Evolutionary conservation across 2,113 vertebrate genomes (phyloP), one percentile per base, ranked within the genome.

Genomic region (Ornithorhynchus anatinus): DNA sequence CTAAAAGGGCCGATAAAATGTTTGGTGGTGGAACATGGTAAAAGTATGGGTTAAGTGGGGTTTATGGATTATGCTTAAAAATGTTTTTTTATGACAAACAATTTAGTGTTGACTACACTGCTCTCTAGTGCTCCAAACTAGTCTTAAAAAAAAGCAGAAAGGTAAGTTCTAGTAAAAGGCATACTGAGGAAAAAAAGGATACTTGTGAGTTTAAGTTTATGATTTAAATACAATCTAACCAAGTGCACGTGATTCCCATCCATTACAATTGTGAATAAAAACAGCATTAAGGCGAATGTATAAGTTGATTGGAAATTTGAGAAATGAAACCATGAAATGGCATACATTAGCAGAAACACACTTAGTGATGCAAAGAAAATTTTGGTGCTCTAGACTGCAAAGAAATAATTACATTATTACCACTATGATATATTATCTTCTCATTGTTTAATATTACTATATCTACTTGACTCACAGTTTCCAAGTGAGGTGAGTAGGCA

Each of bases 91-190:
- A 11, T 1, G 29, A 68, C 15, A 2, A 17, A 82, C 66, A 84
- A 86, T 62, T 79, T 68, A 84, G 75, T 84, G 80, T 82, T 88
- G 86, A 84, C 78, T 68, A 75, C 1, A 22, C 37, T 29, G 36
- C 14, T 20, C 39, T 59, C 63, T 77, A 80, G 37, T 31, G 59
- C 53, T 85, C 8, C 25, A 50, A 50, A 27, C 47, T 27, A n/a
- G 31, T 50, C 25, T 77, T 59, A 71, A 72, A 32, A 50, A 45
- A 58, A 80, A 84, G 78, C 75, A 52, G 5, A 44, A 75, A 80
- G 84, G 86, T 78, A 59, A 80, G 6, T 20, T 33, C 15, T 32
- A 70, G 58, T 36, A 48, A 70, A 78, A 80, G 81, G 67, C 67
- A 84, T 65, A 50, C 37, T 60, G 39, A 48, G 44, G 58, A 45